phyloP scores from a whole-genome alignment of 1,140 invertebrate genomes.

The Saxidomus purpurata region DNA sequence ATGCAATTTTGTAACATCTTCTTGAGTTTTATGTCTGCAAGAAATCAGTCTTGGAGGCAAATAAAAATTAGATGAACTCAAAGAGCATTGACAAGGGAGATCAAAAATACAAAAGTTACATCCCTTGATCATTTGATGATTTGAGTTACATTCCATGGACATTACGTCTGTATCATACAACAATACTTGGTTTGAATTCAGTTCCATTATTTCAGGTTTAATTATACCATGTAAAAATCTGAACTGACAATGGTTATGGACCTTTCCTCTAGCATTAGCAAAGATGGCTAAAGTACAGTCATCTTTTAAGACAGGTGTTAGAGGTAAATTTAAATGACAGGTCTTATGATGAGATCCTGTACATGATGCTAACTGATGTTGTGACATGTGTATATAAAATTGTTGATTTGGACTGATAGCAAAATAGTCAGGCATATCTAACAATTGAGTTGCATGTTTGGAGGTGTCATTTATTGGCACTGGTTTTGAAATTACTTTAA shows the following conservation, averaged over 20 bases:
- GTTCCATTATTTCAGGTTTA: constrained; percentile 28
- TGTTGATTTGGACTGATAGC: constrained; percentile 6
- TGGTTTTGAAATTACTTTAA: constrained; percentile 27
- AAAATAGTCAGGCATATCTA: constrained; percentile 31
- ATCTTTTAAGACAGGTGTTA: background rate
- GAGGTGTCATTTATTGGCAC: constrained; percentile 41
- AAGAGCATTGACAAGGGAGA: constrained; percentile 24
- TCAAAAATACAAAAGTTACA: constrained; percentile 35
- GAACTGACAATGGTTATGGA: background rate
- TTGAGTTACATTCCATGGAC: constrained; percentile 21
- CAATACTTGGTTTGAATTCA: constrained; percentile 4
- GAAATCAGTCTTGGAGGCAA: constrained; percentile 14
- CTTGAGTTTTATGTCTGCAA: background rate
- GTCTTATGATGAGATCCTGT: background rate
- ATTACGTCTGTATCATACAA: background rate
- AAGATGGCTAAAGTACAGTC: constrained; percentile 27
- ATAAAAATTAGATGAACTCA: background rate
- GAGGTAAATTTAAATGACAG: constrained; percentile 7
- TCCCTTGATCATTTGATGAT: background rate
- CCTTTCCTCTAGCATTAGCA: constrained; percentile 1
- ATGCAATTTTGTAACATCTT: background rate
- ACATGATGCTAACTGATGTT: background rate
- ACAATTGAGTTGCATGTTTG: constrained; percentile 39
- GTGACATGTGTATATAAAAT: background rate
- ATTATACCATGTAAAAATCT: constrained; percentile 35